Percentiles rank a stretch among this genome's conserved stretches.
phyloP scores from a whole-genome alignment of 2,113 vertebrate species.

The Rousettus leschenaultii region DNA sequence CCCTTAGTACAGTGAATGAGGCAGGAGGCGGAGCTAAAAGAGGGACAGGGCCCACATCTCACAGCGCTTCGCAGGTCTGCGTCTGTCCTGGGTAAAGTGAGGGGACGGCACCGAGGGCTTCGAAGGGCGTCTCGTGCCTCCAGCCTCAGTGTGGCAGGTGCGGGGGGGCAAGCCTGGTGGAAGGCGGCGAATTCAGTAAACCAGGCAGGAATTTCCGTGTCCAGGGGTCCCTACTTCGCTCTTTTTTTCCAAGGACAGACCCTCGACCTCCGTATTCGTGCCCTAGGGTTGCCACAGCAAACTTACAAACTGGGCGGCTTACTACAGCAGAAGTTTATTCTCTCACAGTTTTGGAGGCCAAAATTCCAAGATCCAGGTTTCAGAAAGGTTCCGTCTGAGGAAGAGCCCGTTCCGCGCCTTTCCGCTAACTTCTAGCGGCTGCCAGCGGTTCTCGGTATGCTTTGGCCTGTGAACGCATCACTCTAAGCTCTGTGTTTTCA shows the following conservation, averaged over 20 bases:
- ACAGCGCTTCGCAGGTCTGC: background rate
- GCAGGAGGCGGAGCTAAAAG: background rate
- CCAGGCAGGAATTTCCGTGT: background rate
- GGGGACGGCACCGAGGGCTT: background rate
- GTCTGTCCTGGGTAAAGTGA: background rate
- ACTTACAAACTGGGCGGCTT: background rate
- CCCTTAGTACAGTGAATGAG: background rate
- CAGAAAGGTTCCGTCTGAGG: background rate
- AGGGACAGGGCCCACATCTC: background rate
- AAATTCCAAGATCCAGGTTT: constrained; percentile 29
- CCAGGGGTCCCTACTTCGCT: background rate
- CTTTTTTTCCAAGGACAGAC: background rate
- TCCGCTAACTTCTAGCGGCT: background rate
- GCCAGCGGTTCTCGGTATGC: constrained; percentile 45
- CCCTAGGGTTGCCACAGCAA: background rate
- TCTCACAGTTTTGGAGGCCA: background rate
- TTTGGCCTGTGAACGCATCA: background rate
- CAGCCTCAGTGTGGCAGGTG: background rate
- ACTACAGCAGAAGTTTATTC: background rate
- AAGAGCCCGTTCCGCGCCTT: background rate
- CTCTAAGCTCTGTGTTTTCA: constrained; percentile 40
- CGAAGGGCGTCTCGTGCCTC: background rate
- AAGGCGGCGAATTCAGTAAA: background rate
- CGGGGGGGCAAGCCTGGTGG: background rate
- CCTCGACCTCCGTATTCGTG: background rate